Evolutionary conservation across 2,113 vertebrate genomes (phyloP).

Genomic region (Arizona elegans): DNA sequence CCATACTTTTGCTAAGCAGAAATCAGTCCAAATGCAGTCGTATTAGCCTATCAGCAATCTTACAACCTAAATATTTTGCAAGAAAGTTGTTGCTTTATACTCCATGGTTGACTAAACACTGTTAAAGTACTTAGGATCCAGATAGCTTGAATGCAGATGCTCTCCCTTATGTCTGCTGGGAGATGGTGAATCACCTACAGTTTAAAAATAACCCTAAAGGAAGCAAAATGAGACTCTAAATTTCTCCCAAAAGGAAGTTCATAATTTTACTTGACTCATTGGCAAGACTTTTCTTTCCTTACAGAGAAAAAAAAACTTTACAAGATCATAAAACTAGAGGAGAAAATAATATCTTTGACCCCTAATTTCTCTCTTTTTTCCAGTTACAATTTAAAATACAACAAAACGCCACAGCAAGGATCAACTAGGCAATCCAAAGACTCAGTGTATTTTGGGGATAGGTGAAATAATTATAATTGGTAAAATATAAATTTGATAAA

Average conservation of each 20-base stretch:
- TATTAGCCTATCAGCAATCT: not conserved
- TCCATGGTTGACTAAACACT: not conserved
- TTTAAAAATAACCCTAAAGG: slow-evolving; percentile 20
- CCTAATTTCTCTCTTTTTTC: not conserved
- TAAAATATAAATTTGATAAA: not conserved
- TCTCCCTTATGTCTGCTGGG: slow-evolving; percentile 1
- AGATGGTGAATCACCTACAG: slow-evolving; percentile 5
- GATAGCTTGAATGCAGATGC: not conserved
- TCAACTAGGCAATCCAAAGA: not conserved
- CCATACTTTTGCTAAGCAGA: not conserved
- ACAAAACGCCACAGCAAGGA: not conserved
- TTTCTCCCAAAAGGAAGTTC: not conserved
- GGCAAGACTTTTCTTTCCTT: slow-evolving; percentile 29
- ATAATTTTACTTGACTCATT: not conserved
- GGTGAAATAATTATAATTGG: not conserved
- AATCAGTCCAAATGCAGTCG: not conserved
- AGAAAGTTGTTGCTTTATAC: slow-evolving; percentile 2
- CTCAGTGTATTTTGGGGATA: not conserved
- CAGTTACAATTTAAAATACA: not conserved
- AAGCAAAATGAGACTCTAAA: slow-evolving; percentile 4
- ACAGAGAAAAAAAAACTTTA: slow-evolving; percentile 34
- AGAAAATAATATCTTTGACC: not conserved
- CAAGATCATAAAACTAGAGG: not conserved
- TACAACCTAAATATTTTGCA: not conserved
- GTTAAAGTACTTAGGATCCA: slow-evolving; percentile 7